Evolutionary conservation across 2,113 vertebrate genomes (phyloP), one percentile per base, ranked within the genome.

Genomic region (Rhinopomastus cyanomelas): DNA sequence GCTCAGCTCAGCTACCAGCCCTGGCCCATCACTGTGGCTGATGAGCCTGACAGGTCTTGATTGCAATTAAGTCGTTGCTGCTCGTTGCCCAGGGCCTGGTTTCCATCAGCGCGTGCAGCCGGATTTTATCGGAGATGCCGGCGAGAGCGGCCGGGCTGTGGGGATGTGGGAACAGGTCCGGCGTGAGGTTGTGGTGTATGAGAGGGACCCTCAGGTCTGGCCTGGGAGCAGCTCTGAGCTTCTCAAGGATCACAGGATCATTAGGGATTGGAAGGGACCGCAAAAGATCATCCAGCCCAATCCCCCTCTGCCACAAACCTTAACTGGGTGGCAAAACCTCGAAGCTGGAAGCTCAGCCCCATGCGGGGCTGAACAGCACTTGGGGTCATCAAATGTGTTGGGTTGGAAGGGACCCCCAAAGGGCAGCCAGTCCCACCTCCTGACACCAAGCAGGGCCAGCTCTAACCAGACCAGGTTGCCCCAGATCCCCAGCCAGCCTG

Each of bases 61-160:
- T 75, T 88, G 81, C 57, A 75, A 79, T 90, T 78, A 82, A 81
- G 16, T 52, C 21, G 76, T 67, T 79, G 71, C 67, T 48, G 2
- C 76, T 85, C n/a, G 0, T 66, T 42, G 76, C 76, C 87, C 81
- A 59, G 72, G 72, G 81, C 39, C 39, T 48, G 53, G 84, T 90
- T 75, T 66, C 90, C 78, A 67, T 85, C 76, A 37, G 74, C 4
- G 6, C 14, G 30, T 12, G 1, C 29, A 51, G 49, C 71, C 25
- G 2, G 76, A 30, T 56, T 74, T 29, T 51, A 34, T 11, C 9
- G 5, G 76, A n/a, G 76, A 57, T 14, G 6, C 73, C 12, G 66
- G 62, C 3, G 2, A 29, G 20, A 49, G 69, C 68, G 74, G 49
- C 18, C 16, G 1, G 61, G 44, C 22, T n/a, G 2, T 1, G 15